These are phyloP conservation scores for Lottia gigantea DNA, from an alignment of 2,888 invertebrate species.

Conservation along the genomic window DNA sequence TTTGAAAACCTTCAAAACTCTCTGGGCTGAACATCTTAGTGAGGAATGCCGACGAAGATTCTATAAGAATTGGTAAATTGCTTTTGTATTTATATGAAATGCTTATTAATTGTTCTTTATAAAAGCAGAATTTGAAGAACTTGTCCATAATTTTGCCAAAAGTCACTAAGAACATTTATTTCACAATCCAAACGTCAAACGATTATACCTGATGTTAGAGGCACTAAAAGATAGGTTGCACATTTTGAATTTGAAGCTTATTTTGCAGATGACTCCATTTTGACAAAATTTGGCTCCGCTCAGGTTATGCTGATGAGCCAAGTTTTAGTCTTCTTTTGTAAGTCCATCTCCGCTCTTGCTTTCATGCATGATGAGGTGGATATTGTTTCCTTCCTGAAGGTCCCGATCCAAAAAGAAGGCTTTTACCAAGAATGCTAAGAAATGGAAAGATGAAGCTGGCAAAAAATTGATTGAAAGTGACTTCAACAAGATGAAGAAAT, in stretches of 20 bases:
- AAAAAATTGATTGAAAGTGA: constrained; percentile 97
- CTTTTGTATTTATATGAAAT: neutral
- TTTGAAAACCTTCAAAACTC: constrained; percentile 90
- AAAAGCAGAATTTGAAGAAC: no score
- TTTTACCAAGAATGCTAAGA: constrained; percentile 96
- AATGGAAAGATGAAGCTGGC: constrained; percentile 97
- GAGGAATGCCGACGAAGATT: constrained; percentile 98
- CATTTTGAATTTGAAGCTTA: no score
- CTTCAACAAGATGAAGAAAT: constrained; percentile 96
- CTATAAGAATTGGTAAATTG: constrained; percentile 97
- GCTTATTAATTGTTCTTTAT: no score
- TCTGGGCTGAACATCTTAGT: constrained; percentile 98
- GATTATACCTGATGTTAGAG: no score
- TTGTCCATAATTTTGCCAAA: no score
- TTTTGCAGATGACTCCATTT: neutral
- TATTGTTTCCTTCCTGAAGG: constrained; percentile 74
- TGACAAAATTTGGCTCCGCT: constrained; percentile 10
- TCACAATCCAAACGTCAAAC: no score
- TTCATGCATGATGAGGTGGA: constrained; percentile 36
- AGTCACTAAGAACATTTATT: no score
- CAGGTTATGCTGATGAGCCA: neutral
- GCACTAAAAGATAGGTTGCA: no score
- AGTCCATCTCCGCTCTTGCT: constrained; percentile 30
- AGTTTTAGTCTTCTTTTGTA: neutral
- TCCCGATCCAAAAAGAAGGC: constrained; percentile 99